Base-by-base conservation (phyloP, 1,140 invertebrate genomes). In the Anastrepha obliqua region DNA sequence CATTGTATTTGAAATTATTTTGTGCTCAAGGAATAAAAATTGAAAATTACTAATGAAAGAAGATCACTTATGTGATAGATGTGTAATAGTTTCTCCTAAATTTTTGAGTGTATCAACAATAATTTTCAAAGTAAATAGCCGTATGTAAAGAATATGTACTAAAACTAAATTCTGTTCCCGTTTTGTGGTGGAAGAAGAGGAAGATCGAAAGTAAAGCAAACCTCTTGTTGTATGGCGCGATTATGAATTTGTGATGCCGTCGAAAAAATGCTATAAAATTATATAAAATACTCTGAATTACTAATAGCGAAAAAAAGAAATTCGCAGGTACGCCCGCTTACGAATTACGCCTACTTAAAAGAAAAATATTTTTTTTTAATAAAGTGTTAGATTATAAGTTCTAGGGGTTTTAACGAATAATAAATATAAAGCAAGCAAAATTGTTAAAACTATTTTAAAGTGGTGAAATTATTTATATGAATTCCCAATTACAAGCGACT, bases 1-100 rank as follows among this genome's bases (percentile, higher is more conserved):
- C 59, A 87, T 55, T 60, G 58, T 13, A 42, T 65, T 78, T 60
- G 51, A 88, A 90, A 89, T 85, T 88, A 11, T 44, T 74, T 4
- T 42, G n/a, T 81, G 47, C 0, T 55, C n/a, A 81, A 81, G 6
- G 8, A 20, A 9, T 55, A 55, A 29, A 20, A 81, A 20, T 81
- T 44, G 39, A 47, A 74, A 74, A 42, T 47, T 47, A 42, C 11
- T 44, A 44, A 5, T 9, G 51, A 9, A 55, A 9, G 9, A 55
- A 7, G 5, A 7, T 55, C 9, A 9, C 5, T 5, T 9, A 9
- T 55, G 9, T 55, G 51, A 9, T 55, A 55, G 42, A 74, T 44
- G 11, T 47, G 42, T 47, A 17, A 8, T 15, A 7, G 64, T 29
- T n/a, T n/a, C 20, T 39, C 13, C 29, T 67, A 47, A 74, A 74